Base-by-base conservation (phyloP, 1,140 invertebrate genomes). In the Drosophila ananassae region DNA sequence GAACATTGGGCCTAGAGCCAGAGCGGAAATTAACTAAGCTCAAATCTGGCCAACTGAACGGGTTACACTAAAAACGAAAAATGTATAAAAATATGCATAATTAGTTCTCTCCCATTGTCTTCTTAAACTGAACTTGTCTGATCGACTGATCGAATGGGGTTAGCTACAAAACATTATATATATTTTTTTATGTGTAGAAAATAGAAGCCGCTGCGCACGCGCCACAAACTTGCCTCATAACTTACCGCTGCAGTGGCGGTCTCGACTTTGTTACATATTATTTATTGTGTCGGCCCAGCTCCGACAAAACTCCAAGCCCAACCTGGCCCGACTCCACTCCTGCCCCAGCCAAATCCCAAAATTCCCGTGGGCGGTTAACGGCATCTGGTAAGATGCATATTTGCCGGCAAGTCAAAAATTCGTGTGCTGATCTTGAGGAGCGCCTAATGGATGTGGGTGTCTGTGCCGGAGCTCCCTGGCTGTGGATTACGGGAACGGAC, bases 191-290 rank as follows among this genome's bases (percentile, higher is more conserved):
- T 12, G 59, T 64, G 52, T 28, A 41, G 2, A 34, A 13, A 68
- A 50, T 74, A 68, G 56, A 76, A 76, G 72, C 64, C 54, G 60
- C 54, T 13, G 41, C 73, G 69, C 82, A 85, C 82, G 82, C 82
- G 82, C 82, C 82, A 78, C 39, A 48, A 75, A 76, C 74, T 73
- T 61, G 63, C 74, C 75, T 75, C 78, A 85, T 85, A 85, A 87
- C 77, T 87, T 75, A 85, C 54, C 47, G 74, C 53, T 57, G 71
- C 56, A 30, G 52, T 50, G 63, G 66, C 79, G 74, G 78, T 83
- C 77, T 74, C 64, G 81, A 76, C 77, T 89, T 89, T 89, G 83
- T 89, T 89, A 89, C 84, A 89, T 89, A 89, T 89, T 89, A 89
- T 89, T 89, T 89, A 89, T 89, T 89, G 51, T 87, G 57, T 62